Percentiles rank a stretch among this genome's conserved stretches.
Evolutionary conservation across 1,140 invertebrate genomes (phyloP).

Genomic region (Trinorchestia longiramus): DNA sequence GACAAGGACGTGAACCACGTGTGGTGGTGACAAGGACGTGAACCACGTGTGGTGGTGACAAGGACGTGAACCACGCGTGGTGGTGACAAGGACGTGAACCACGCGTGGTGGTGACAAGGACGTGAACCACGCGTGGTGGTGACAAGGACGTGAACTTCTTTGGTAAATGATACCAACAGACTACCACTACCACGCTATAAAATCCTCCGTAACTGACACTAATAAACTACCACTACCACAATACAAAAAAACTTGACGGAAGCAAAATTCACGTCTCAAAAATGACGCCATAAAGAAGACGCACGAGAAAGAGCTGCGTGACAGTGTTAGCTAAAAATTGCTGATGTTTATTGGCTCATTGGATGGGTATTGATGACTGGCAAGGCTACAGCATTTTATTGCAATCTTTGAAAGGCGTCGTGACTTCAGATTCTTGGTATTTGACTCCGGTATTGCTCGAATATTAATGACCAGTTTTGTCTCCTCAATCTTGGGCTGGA

Average conservation of each 20-base stretch:
- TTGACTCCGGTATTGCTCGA: background rate
- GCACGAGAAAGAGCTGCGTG: background rate
- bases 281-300: background rate
- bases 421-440: background rate
- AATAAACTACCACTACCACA: background rate
- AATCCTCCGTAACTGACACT: background rate
- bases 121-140: too few species aligned
- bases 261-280: background rate
- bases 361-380: background rate
- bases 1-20: background rate
- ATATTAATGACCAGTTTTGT: background rate
- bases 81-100: too few species aligned
- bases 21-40: background rate
- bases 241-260: background rate
- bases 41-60: background rate
- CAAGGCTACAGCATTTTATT: background rate
- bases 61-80: background rate
- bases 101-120: too few species aligned
- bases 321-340: background rate
- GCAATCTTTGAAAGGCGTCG: background rate
- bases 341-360: conserved; percentile 1
- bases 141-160: too few species aligned
- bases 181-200: background rate
- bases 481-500: background rate
- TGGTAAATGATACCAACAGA: background rate